Evolutionary conservation across 2,113 vertebrate genomes (phyloP).

Genomic region (Rhinoderma darwinii): DNA sequence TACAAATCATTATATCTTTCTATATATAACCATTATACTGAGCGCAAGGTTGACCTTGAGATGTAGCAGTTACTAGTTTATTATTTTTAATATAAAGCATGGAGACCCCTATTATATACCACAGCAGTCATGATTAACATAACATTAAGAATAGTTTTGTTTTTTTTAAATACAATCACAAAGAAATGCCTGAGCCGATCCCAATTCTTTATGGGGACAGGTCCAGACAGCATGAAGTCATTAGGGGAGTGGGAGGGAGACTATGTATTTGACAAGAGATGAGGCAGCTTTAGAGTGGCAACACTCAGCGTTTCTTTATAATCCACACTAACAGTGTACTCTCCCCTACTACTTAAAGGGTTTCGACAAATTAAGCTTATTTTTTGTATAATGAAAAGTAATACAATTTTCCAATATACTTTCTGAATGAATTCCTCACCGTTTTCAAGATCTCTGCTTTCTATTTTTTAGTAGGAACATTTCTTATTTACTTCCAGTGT

Average conservation of each 20-base stretch:
- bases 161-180: neutral
- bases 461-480: no score
- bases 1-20: neutral
- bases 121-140: neutral
- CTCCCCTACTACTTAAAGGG: no score
- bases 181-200: slow-evolving; percentile 34
- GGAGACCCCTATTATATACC: neutral
- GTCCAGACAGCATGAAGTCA: slow-evolving; percentile 18
- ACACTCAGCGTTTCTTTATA: neutral
- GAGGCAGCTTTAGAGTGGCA: slow-evolving; percentile 2
- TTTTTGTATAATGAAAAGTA: no score
- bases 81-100: slow-evolving; percentile 1
- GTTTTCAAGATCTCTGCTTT: no score
- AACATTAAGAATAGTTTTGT: slow-evolving; percentile 11
- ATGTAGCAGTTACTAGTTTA: neutral
- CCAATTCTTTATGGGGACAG: slow-evolving; percentile 40
- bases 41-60: neutral
- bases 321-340: neutral
- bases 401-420: no score
- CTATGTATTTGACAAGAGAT: slow-evolving; percentile 16
- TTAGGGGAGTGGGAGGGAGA: slow-evolving; percentile 41
- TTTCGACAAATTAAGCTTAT: no score
- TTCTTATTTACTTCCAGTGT: no score
- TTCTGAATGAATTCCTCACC: no score
- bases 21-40: no score